These are phyloP conservation scores for Bubo scandiacus DNA, from an alignment of 2,113 vertebrate species.

Conservation along the genomic window DNA sequence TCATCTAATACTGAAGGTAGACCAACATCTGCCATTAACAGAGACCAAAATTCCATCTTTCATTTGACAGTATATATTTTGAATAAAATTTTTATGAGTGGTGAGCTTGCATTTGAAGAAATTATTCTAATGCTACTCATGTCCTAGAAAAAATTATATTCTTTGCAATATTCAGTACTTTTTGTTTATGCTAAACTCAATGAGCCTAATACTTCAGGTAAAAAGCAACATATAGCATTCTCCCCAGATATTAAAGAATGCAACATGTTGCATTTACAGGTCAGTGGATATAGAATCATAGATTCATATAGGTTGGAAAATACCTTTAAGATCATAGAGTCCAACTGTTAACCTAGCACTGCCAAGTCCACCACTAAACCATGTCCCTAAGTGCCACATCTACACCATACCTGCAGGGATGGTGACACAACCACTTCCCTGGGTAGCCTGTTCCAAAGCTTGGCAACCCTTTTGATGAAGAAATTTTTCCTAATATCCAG, in stretches of 20 bases:
- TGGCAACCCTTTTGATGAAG: too few species aligned
- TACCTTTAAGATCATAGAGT: too few species aligned
- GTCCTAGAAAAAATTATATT: not conserved
- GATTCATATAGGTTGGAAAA: too few species aligned
- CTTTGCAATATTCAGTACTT: not conserved
- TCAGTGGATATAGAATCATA: not conserved
- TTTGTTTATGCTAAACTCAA: not conserved
- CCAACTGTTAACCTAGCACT: too few species aligned
- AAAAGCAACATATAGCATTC: not conserved
- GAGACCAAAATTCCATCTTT: not conserved
- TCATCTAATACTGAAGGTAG: not conserved
- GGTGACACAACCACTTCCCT: too few species aligned
- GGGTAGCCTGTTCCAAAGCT: too few species aligned
- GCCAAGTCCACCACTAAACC: too few species aligned
- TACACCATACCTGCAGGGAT: too few species aligned
- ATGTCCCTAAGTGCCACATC: too few species aligned
- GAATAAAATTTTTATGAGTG: not conserved
- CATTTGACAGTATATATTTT: not conserved
- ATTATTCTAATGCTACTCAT: not conserved
- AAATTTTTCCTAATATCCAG: too few species aligned
- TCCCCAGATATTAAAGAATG: not conserved
- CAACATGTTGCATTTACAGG: not conserved
- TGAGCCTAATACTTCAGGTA: not conserved
- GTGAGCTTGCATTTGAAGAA: not conserved
- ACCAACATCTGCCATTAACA: not conserved